phyloP scores from a whole-genome alignment of 2,797 vertebrate genomes.

The Sandelia bainsii region DNA sequence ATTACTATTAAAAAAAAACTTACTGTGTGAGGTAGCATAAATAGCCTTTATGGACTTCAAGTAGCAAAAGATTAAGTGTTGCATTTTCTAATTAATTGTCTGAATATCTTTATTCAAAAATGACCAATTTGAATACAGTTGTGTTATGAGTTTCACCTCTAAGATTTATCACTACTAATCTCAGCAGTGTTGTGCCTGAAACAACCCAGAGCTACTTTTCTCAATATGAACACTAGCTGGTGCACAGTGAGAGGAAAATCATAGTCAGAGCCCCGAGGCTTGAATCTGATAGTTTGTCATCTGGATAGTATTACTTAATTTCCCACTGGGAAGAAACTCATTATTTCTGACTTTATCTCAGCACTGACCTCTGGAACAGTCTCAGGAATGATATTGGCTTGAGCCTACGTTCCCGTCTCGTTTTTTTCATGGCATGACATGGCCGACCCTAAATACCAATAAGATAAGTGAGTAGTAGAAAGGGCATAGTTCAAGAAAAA shows the following conservation, averaged over 20 bases:
- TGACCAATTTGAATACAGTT: conserved; percentile 26
- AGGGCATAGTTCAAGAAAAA: conserved; percentile 60
- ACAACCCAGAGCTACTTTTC: conserved; percentile 58
- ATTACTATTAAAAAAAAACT: conserved; percentile 19
- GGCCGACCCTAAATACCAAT: conserved; percentile 71
- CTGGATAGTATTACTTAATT: conserved; percentile 85
- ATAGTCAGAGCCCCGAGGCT: conserved; percentile 78
- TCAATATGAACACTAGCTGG: conserved; percentile 69
- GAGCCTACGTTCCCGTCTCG: conserved; percentile 60
- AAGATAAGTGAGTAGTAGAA: conserved; percentile 65
- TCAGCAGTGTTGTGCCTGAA: conserved; percentile 47
- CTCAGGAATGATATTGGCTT: conserved; percentile 80
- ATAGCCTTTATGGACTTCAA: background rate
- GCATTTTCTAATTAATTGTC: conserved; percentile 10
- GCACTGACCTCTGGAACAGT: conserved; percentile 78
- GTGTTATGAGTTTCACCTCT: conserved; percentile 40
- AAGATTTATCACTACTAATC: conserved; percentile 66
- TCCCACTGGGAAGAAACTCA: conserved; percentile 85
- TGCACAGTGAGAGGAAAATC: conserved; percentile 77
- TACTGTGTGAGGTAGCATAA: background rate
- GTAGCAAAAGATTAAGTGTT: background rate
- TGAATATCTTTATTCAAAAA: conserved; percentile 25
- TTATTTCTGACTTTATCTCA: conserved; percentile 85
- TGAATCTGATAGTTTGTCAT: conserved; percentile 85
- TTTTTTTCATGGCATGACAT: conserved; percentile 44